phyloP scores from a whole-genome alignment of 2,888 invertebrate genomes.

The Lycia hirtaria region DNA sequence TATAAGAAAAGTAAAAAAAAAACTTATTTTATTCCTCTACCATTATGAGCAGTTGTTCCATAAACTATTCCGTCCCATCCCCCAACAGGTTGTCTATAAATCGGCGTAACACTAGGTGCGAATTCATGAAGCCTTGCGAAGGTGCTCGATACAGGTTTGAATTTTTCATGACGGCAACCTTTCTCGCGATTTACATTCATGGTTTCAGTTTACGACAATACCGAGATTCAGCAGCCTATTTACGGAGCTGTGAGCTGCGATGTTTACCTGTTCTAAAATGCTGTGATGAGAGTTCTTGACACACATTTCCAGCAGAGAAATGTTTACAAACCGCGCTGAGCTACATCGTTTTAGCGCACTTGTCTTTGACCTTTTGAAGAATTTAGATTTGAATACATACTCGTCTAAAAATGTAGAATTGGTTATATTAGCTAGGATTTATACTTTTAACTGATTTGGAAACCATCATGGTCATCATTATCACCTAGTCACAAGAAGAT shows the following conservation, averaged over 20 bases:
- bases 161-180: conserved; percentile 42
- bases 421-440: too few species aligned
- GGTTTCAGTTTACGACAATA: conserved; percentile 36
- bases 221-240: conserved; percentile 37
- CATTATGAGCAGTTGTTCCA: conserved; percentile 1
- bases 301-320: conserved; percentile 39
- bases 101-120: conserved; percentile 24
- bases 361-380: conserved; percentile 14
- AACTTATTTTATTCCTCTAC: conserved; percentile 32
- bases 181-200: conserved; percentile 39
- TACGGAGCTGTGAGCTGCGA: conserved; percentile 32
- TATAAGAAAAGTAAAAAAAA: conserved; percentile 48
- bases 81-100: conserved; percentile 16
- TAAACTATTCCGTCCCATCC: conserved; percentile 11
- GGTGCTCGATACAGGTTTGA: conserved; percentile 39
- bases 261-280: conserved; percentile 44
- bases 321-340: conserved; percentile 34
- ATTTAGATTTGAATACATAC: too few species aligned
- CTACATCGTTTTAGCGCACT: conserved; percentile 5
- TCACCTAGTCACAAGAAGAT: too few species aligned
- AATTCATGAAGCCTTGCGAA: conserved; percentile 38
- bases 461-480: too few species aligned
- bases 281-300: conserved; percentile 40
- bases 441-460: too few species aligned
- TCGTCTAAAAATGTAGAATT: too few species aligned